Evolutionary conservation across 2,888 invertebrate genomes (phyloP), one percentile per base, ranked within the genome.

Genomic region (Scaptomyza cyrtandrae): DNA sequence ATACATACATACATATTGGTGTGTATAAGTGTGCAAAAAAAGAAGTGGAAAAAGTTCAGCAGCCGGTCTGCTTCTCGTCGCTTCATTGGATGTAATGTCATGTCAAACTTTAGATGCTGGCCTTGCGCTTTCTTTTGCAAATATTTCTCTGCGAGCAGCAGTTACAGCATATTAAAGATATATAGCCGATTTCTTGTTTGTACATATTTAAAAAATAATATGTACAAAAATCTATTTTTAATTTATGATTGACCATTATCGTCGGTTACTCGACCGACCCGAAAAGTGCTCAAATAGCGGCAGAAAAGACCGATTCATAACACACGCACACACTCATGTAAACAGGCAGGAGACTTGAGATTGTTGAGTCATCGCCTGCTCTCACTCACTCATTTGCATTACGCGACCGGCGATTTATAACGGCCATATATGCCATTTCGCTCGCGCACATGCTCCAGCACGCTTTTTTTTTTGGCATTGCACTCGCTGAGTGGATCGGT

Each of bases 361-460:
- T 45, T 65, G 81, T 88, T 88, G 85, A 85, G 87, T 85, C 85
- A 88, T 86, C 85, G 73, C 61, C 69, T 77, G 80, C 83, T 84
- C 88, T 88, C 88, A 74, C 81, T 85, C 85, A 73, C 88, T 81
- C 84, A 81, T 88, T 81, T 84, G 85, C 88, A 86, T 86, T 78
- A 39, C 50, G 50, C 67, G 69, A 65, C 75, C 81, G 84, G 74
- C 86, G 63, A 68, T 75, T 88, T 86, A 80, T 82, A 82, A 87
- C 86, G 86, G 82, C 79, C 74, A 62, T 61, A 67, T 70, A 55
- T 63, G 67, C 86, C 65, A 54, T 87, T 83, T 86, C 83, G 7
- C 62, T 83, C 77, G 57, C 83, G 74, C 74, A 65, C 66, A 43
- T 19, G 46, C 67, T 84, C 81, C 79, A 87, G 77, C 69, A 59